Evolutionary conservation across 1,140 invertebrate genomes (phyloP).

Genomic region (Uloborus diversus): DNA sequence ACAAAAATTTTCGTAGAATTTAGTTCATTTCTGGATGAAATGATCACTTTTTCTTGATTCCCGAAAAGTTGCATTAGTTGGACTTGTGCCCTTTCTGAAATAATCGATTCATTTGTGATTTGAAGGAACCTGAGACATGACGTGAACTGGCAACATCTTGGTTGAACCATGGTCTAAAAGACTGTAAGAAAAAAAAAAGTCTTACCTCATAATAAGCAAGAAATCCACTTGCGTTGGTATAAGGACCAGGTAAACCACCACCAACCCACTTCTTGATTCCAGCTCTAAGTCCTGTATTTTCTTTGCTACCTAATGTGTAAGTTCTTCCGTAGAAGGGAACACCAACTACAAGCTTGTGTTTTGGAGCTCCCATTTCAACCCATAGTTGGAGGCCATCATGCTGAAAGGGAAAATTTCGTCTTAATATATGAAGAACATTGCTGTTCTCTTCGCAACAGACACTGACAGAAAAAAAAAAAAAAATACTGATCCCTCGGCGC

Average conservation of each 20-base stretch:
- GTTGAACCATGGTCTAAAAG: no score
- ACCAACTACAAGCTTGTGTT: constrained; percentile 87
- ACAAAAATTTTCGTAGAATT: no score
- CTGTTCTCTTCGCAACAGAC: no score
- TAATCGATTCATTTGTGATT: no score
- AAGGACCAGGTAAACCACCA: constrained; percentile 80
- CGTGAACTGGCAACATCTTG: no score
- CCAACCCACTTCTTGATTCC: constrained; percentile 80
- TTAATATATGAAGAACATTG: not conserved
- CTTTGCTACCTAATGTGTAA: constrained; percentile 80
- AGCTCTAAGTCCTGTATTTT: constrained; percentile 81
- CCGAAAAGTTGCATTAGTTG: no score
- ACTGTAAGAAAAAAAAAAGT: not conserved
- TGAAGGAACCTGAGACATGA: no score
- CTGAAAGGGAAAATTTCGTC: constrained; percentile 67
- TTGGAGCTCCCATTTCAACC: constrained; percentile 85
- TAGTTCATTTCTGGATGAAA: no score
- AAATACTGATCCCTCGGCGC: no score
- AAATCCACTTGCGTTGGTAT: constrained; percentile 64
- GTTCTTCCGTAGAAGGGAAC: constrained; percentile 86
- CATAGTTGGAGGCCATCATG: constrained; percentile 85
- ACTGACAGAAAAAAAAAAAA: no score
- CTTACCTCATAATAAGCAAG: constrained; percentile 65
- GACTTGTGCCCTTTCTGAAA: no score
- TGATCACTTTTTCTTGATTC: no score